Percentiles rank a stretch among this genome's conserved stretches.
Conservation (phyloP, 2,888 invertebrate genomes). For the Polymixis flavicincta region DNA sequence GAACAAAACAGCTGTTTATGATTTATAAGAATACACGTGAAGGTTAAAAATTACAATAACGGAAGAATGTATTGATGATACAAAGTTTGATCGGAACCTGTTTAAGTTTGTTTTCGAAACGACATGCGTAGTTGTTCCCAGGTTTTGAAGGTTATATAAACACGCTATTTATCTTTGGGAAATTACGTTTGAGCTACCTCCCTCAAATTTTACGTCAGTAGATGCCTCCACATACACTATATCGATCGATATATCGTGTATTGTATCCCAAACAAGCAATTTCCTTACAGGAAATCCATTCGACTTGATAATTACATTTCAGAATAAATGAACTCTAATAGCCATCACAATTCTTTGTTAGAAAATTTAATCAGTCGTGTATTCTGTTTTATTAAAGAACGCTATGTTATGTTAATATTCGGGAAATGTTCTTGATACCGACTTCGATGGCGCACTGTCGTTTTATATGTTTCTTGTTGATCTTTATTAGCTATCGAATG, state of each 20-base stretch:
- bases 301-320: constrained; percentile 26
- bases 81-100: constrained; percentile 3
- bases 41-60: constrained; percentile 10
- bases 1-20: constrained; percentile 19
- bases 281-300: constrained; percentile 52
- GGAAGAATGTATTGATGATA: constrained; percentile 27
- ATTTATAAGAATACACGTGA: constrained; percentile 15
- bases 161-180: neutral
- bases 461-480: constrained; percentile 14
- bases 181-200: neutral
- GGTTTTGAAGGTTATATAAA: constrained; percentile 2
- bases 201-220: neutral
- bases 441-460: neutral
- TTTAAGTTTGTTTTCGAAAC: constrained; percentile 21
- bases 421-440: constrained; percentile 25
- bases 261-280: constrained; percentile 17
- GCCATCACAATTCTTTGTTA: constrained; percentile 42
- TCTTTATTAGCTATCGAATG: constrained; percentile 9
- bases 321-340: constrained; percentile 44
- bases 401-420: constrained; percentile 16
- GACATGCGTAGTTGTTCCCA: constrained; percentile 21
- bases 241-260: constrained; percentile 16
- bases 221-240: neutral
- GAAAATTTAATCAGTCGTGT: constrained; percentile 27
- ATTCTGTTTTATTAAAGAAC: constrained; percentile 29